Evolutionary conservation across 2,888 invertebrate genomes (phyloP), one percentile per base, ranked within the genome.

Genomic region (Adelognathus sp.): DNA sequence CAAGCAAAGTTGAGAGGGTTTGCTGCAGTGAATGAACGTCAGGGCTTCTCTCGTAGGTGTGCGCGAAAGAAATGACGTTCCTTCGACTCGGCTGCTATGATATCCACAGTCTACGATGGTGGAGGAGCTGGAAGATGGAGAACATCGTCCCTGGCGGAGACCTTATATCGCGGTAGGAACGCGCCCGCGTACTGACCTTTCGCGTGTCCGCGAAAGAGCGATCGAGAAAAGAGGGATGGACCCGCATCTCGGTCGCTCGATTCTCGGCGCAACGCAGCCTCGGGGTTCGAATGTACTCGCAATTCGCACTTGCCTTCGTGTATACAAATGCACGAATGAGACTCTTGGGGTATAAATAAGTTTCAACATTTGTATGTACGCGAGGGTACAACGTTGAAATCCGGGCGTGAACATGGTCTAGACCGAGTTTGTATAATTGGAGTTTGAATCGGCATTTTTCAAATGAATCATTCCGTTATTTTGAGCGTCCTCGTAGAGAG

Each of bases 141-240:
- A 14, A 46, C 56, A 16, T 14, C 46, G 61, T 33, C 54, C 52
- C 61, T 54, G 14, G 14, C 3, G 21, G 71, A 61, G 61, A 52
- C 63, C 52, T 54, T 56, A n/a, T n/a, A n/a, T n/a, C 41, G 39
- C 56, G 54, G 63, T 14, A 41, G 24, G 63, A 54, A 44, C 63
- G 58, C 58, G 52, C 41, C 52, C 50, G 50, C 39, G 61, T 21
- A 67, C 66, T 81, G 80, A 81, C 81, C 81, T 81, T 81, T 81
- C 70, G 73, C 81, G 78, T 69, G 81, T 78, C 79, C 79, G 76
- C 54, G 52, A 76, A 36, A 75, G 69, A 61, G 66, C 73, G 74
- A 72, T 80, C 71, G 67, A 77, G 77, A 75, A 78, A 76, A 79
- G 79, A 77, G 79, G 76, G 81, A 79, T 77, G 79, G 76, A 77